These are phyloP conservation scores for Anthopleura sola DNA, from an alignment of 64 coral and sea anemone genomes.

Conservation along the genomic window DNA sequence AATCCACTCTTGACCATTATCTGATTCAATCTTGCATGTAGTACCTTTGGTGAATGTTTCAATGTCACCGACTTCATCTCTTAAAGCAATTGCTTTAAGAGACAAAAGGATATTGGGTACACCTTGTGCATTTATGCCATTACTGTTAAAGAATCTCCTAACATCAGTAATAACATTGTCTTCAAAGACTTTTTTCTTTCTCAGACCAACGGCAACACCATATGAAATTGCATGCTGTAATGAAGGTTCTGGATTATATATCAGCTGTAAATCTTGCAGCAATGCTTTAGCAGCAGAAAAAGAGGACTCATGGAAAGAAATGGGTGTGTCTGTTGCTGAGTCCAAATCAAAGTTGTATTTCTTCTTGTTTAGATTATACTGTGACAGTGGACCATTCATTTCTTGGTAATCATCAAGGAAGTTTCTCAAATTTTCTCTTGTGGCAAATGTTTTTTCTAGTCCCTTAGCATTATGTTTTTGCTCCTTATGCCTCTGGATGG, in stretches of 20 bases:
- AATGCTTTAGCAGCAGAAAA: background rate
- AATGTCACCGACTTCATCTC: constrained; percentile 43
- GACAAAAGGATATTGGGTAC: constrained; percentile 34
- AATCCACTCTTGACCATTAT: constrained; percentile 22
- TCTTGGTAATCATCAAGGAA: constrained; percentile 60
- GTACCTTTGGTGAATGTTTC: constrained; percentile 24
- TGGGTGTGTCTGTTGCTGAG: background rate
- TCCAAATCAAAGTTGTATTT: background rate
- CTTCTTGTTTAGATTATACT: background rate
- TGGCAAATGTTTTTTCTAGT: constrained; percentile 65
- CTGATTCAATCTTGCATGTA: constrained; percentile 31
- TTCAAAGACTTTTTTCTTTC: constrained; percentile 10
- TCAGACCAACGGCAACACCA: constrained; percentile 14
- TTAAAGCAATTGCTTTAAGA: constrained; percentile 30
- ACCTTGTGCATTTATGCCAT: constrained; percentile 6
- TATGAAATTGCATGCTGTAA: constrained; percentile 18
- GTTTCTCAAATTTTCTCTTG: constrained; percentile 45
- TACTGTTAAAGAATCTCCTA: constrained; percentile 12
- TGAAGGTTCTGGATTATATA: background rate
- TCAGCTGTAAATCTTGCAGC: constrained; percentile 4
- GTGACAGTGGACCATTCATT: constrained; percentile 14
- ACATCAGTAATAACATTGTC: constrained; percentile 21
- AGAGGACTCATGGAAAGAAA: background rate
- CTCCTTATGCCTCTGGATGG: constrained; percentile 42
- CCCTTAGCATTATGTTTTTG: constrained; percentile 78